phyloP scores from a whole-genome alignment of 2,797 vertebrate genomes.

The Coilia nasus region DNA sequence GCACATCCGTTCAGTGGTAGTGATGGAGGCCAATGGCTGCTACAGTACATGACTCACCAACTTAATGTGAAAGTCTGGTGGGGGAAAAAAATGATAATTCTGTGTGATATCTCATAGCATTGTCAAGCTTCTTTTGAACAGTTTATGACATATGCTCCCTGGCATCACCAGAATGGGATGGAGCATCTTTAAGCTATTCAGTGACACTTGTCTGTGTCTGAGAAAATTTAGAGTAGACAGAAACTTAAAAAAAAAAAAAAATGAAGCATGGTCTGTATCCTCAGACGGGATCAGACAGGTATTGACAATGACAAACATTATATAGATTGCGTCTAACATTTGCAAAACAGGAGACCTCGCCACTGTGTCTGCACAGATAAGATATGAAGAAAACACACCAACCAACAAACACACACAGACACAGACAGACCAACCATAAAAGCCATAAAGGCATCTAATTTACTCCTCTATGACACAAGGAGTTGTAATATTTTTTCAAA shows the following conservation, averaged over 20 bases:
- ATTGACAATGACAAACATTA: neutral
- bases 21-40: neutral
- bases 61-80: neutral
- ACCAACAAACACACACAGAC: too few species aligned
- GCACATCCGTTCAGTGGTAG: neutral
- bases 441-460: neutral
- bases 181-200: neutral
- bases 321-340: neutral
- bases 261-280: neutral
- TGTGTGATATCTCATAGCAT: neutral
- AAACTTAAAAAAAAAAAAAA: neutral
- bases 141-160: neutral
- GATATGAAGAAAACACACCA: neutral
- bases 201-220: neutral
- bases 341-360: neutral
- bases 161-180: neutral
- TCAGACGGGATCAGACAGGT: neutral
- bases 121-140: neutral
- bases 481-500: neutral
- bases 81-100: neutral
- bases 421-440: too few species aligned
- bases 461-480: neutral
- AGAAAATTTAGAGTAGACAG: neutral
- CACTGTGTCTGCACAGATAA: neutral
- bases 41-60: neutral